Evolutionary conservation across 2,888 invertebrate species (phyloP).

Genomic region (Elegia similella): DNA sequence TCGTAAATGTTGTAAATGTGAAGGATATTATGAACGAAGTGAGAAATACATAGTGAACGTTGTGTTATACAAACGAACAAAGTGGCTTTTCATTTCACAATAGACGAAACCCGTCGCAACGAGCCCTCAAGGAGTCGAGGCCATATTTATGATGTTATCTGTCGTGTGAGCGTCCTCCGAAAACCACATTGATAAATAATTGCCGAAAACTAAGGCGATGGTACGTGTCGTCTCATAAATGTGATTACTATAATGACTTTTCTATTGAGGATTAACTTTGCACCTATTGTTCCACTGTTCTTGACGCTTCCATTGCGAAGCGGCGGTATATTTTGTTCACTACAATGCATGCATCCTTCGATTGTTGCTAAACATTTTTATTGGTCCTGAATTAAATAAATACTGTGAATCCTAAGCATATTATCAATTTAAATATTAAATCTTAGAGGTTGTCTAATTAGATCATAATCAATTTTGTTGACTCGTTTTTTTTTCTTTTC

Average conservation of each 20-base stretch:
- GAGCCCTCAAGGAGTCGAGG: constrained; percentile 78
- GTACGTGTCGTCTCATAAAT: constrained; percentile 58
- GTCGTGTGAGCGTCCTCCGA: constrained; percentile 77
- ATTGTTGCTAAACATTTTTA: constrained; percentile 7
- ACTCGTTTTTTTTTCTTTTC: constrained; percentile 60
- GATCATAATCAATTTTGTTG: constrained; percentile 27
- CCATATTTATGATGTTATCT: constrained; percentile 86
- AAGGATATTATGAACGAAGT: constrained; percentile 48
- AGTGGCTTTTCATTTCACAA: constrained; percentile 73
- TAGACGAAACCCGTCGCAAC: constrained; percentile 80
- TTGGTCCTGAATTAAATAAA: constrained; percentile 15
- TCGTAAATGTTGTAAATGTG: constrained; percentile 43
- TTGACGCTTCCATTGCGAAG: constrained; percentile 72
- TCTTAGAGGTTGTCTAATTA: constrained; percentile 25
- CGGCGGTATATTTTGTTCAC: constrained; percentile 62
- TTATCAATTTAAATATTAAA: not conserved
- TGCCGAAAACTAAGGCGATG: constrained; percentile 69
- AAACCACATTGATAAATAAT: constrained; percentile 71
- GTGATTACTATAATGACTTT: constrained; percentile 33
- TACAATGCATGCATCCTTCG: not conserved
- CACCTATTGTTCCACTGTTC: constrained; percentile 59
- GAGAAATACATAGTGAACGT: constrained; percentile 56
- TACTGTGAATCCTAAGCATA: not conserved
- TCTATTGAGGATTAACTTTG: constrained; percentile 43
- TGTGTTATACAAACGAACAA: constrained; percentile 49